Evolutionary conservation across 2,797 vertebrate species (phyloP).

Genomic region (Yasuhikotakia modesta): DNA sequence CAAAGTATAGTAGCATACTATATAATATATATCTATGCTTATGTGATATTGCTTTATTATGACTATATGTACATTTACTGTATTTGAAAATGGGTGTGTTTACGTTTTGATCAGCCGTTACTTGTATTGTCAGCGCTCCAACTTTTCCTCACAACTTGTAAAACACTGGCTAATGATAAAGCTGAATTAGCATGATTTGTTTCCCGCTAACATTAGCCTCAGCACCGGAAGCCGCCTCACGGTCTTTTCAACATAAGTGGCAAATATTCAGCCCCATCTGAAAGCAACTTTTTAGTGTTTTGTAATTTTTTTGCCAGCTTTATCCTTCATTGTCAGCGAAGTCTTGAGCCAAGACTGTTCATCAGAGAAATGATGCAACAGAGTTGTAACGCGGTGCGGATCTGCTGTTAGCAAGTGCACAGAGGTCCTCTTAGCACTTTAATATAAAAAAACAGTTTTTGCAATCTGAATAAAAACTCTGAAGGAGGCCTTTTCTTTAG

Average conservation of each 20-base stretch:
- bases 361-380: constrained; percentile 83
- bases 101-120: neutral
- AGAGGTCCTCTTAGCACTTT: constrained; percentile 79
- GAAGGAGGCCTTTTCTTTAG: constrained; percentile 64
- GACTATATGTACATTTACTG: neutral
- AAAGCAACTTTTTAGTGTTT: constrained; percentile 66
- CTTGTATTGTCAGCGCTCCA: neutral
- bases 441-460: constrained; percentile 71
- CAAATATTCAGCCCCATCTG: constrained; percentile 80
- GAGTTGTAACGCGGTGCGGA: constrained; percentile 81
- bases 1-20: no score
- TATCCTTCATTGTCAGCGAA: constrained; percentile 84
- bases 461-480: constrained; percentile 75
- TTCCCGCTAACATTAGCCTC: constrained; percentile 75
- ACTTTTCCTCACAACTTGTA: constrained; percentile 63
- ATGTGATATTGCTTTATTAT: neutral
- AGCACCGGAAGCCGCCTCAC: constrained; percentile 78
- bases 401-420: constrained; percentile 78
- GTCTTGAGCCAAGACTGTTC: constrained; percentile 77
- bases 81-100: neutral
- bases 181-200: constrained; percentile 70
- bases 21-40: no score
- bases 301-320: constrained; percentile 79
- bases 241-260: constrained; percentile 72
- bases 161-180: constrained; percentile 61